Conservation (phyloP, 2,797 vertebrate species). For the Apogon talboti region DNA sequence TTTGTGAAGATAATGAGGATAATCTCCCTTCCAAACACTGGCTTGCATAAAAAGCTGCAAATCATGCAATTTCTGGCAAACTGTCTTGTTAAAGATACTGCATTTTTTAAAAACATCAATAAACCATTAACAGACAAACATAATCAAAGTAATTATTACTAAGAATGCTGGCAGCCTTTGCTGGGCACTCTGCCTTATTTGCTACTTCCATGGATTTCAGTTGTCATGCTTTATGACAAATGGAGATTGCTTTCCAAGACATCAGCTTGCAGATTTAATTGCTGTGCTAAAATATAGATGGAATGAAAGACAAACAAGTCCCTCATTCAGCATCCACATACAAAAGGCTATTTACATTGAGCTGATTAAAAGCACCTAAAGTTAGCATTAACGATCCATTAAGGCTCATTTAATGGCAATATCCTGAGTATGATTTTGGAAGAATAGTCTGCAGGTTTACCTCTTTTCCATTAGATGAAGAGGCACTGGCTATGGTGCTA, state of each 20-base stretch:
- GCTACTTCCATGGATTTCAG: not conserved
- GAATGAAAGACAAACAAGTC: not conserved
- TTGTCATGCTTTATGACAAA: not conserved
- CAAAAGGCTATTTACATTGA: not conserved
- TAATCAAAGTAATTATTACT: slow-evolving; percentile 28
- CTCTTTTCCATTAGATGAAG: too few species aligned
- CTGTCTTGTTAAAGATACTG: slow-evolving; percentile 16
- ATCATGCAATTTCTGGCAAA: slow-evolving; percentile 8
- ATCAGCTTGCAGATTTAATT: not conserved
- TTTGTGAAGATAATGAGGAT: slow-evolving; percentile 12
- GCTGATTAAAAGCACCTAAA: too few species aligned
- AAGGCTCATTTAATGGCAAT: too few species aligned
- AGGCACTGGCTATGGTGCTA: too few species aligned
- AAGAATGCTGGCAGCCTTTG: not conserved
- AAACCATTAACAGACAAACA: slow-evolving; percentile 23
- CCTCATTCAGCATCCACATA: not conserved
- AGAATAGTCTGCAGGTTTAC: too few species aligned
- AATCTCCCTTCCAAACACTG: slow-evolving; percentile 19
- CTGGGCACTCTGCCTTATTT: slow-evolving; percentile 6
- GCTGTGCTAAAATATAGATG: not conserved
- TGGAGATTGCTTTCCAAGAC: not conserved
- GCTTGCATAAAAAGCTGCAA: not conserved
- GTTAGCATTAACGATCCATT: too few species aligned
- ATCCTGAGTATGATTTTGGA: too few species aligned
- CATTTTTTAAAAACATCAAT: slow-evolving; percentile 22